These are phyloP conservation scores for Eumeta japonica DNA, from an alignment of 1,140 invertebrate species.

Conservation along the genomic window DNA sequence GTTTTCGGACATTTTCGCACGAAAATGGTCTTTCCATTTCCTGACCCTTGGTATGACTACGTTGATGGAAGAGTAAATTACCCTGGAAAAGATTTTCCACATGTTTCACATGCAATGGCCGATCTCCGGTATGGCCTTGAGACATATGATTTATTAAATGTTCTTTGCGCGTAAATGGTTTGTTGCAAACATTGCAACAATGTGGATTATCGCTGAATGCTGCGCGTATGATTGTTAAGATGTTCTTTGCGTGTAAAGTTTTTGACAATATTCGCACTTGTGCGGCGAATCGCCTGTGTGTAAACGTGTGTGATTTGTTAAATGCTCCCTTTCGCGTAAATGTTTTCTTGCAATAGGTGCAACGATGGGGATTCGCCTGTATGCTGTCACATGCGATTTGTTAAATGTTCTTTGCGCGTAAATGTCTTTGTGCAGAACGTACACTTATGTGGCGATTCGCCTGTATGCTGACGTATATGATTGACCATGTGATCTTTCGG, in stretches of 20 bases:
- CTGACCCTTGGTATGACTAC: no score
- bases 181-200: conserved; percentile 76
- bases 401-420: conserved; percentile 78
- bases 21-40: no score
- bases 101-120: no score
- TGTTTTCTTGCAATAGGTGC: conserved; percentile 74
- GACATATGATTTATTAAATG: conserved; percentile 71
- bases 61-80: no score
- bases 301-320: conserved; percentile 62
- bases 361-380: conserved; percentile 78
- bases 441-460: conserved; percentile 79
- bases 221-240: conserved; percentile 75
- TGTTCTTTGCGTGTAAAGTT: conserved; percentile 79
- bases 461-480: conserved; percentile 78
- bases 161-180: conserved; percentile 80
- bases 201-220: conserved; percentile 80
- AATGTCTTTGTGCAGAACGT: conserved; percentile 80
- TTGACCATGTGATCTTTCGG: conserved; percentile 72
- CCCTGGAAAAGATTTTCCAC: no score
- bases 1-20: no score
- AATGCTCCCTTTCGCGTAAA: conserved; percentile 73
- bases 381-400: conserved; percentile 71
- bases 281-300: conserved; percentile 85
- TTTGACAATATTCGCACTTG: conserved; percentile 80
- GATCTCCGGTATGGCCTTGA: conserved; percentile 82